Base-by-base conservation (phyloP, 92 coral and sea anemone genomes). In the Siderastrea radians region DNA sequence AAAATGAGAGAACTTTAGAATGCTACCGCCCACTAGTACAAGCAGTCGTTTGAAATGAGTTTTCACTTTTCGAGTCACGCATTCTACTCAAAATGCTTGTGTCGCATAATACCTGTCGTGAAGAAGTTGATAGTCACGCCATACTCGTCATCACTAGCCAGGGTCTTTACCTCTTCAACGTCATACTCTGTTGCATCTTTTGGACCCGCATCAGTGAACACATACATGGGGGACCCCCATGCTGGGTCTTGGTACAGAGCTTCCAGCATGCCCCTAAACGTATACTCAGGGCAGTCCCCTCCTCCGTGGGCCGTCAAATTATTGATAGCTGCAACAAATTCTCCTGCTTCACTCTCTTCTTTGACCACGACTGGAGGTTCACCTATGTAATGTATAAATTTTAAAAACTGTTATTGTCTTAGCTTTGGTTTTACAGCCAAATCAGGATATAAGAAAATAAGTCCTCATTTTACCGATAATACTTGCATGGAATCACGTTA, bases 221-320 rank as follows among this genome's bases (percentile, higher is more conserved):
- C 99, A 82, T 94, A 96, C 96, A 96, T 90, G 13, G 99, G 96
- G 15, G 99, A 96, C 17, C 96, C 98, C 75, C 91, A 86, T 11
- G 71, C 84, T 3, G 99, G 99, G n/a, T 87, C 87, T 43, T 83
- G 73, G 26, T 87, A 80, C 11, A 96, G 69, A 15, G 99, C 98
- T 53, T 91, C 83, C 14, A 93, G 69, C 62, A 96, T 89, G 49
- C 95, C 99, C 48, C 58, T 86, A 75, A 96, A 92, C 7, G 99
- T 79, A 49, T 82, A 75, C 68, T 96, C 99, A 1, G 95, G 93
- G 46, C 98, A 94, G 83, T 96, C 98, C 53, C 95, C 94, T n/a
- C 99, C 99, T 3, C 98, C 96, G 16, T 73, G 75, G 10, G 95
- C 96, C 13, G 58, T 73, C 67, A 96, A 85, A 8, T 84, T 83